A percentile compares a stretch with the other conserved stretches of the same genome.
phyloP scores from a whole-genome alignment of 2,113 vertebrate genomes.

The Scophthalmus maximus region DNA sequence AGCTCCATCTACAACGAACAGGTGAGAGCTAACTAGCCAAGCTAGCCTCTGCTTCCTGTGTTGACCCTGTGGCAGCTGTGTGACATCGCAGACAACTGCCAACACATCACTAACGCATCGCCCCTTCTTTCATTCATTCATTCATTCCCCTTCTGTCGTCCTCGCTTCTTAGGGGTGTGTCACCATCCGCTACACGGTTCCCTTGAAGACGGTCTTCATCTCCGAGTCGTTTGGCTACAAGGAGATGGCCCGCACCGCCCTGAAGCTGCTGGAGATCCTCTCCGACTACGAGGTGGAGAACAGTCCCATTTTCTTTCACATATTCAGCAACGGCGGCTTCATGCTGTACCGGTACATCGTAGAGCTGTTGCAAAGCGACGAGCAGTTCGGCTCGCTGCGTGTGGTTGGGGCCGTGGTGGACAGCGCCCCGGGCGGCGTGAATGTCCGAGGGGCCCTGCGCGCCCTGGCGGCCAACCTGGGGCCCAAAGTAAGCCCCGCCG shows the following conservation, averaged over 20 bases:
- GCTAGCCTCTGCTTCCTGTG: neutral
- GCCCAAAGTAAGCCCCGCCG: constrained; percentile 77
- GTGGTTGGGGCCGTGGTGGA: constrained; percentile 92
- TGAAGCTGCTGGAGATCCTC: constrained; percentile 90
- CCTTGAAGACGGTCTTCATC: constrained; percentile 92
- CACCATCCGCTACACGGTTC: constrained; percentile 91
- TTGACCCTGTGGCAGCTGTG: neutral
- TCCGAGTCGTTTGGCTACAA: constrained; percentile 91
- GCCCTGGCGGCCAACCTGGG: constrained; percentile 85
- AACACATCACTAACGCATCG: too few species aligned
- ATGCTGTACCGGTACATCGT: constrained; percentile 96
- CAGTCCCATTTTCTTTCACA: constrained; percentile 91
- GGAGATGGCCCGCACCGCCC: constrained; percentile 87
- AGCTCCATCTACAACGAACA: constrained; percentile 91
- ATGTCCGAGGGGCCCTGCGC: constrained; percentile 86
- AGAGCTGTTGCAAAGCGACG: constrained; percentile 84
- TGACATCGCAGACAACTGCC: too few species aligned
- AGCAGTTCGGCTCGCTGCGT: constrained; percentile 83
- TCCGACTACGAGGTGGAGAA: constrained; percentile 91
- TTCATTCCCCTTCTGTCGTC: neutral
- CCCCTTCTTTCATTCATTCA: too few species aligned
- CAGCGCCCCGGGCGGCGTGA: constrained; percentile 90
- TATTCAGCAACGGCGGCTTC: constrained; percentile 95
- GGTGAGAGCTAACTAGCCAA: constrained; percentile 76
- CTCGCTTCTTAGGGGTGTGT: constrained; percentile 87